Percentiles rank a stretch among this genome's conserved stretches.
Conservation (phyloP, 2,888 invertebrate species). For the Tenthredo distinguenda region DNA sequence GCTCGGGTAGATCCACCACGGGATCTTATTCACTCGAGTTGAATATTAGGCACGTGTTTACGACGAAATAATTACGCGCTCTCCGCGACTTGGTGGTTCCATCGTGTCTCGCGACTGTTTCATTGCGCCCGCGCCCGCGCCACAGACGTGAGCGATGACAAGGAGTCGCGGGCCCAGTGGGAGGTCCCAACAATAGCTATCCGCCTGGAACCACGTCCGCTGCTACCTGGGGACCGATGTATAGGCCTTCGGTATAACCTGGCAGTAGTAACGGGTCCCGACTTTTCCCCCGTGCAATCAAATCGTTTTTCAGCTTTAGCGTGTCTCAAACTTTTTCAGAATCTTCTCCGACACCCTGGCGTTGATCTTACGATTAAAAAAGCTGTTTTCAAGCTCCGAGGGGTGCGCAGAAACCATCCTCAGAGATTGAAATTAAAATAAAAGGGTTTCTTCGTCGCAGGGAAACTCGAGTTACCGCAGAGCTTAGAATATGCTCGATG, state of each 20-base stretch:
- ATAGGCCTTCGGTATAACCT: background rate
- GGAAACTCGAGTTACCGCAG: background rate
- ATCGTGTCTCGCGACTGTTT: slow-evolving; percentile 64
- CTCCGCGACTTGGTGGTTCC: slow-evolving; percentile 60
- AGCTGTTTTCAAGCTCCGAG: background rate
- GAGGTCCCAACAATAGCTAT: slow-evolving; percentile 72
- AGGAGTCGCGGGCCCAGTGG: slow-evolving; percentile 71
- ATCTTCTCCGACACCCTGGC: background rate
- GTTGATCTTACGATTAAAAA: background rate
- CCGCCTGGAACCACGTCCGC: slow-evolving; percentile 63
- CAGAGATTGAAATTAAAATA: background rate
- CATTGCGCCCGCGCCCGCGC: slow-evolving; percentile 55
- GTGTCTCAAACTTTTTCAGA: background rate
- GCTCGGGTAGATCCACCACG: slow-evolving; percentile 7
- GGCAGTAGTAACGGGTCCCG: slow-evolving; percentile 30
- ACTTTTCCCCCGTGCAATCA: slow-evolving; percentile 20
- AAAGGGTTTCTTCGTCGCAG: background rate
- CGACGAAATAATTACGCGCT: slow-evolving; percentile 69
- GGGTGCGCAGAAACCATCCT: background rate
- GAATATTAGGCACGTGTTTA: slow-evolving; percentile 51
- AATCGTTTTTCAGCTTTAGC: background rate
- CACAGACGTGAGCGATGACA: slow-evolving; percentile 72
- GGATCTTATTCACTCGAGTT: slow-evolving; percentile 27
- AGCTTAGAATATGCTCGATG: background rate
- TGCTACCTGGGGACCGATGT: slow-evolving; percentile 40